A percentile compares a stretch with the other conserved stretches of the same genome.
These are phyloP conservation scores for Merluccius polli DNA, from an alignment of 2,797 vertebrate species.

Conservation along the genomic window DNA sequence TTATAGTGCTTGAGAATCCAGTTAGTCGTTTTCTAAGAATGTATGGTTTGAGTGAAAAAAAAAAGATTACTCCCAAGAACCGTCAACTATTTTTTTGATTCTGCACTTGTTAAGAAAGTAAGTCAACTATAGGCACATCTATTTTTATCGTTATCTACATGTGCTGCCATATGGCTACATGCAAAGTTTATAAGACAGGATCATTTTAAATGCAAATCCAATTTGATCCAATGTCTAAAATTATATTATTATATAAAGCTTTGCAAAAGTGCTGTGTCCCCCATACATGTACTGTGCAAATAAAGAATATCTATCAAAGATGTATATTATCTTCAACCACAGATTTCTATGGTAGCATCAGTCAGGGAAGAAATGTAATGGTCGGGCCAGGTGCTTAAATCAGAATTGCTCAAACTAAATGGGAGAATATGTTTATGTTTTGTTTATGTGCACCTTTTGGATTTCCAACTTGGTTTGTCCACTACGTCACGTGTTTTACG, in stretches of 20 bases:
- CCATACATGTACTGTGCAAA: slow-evolving; percentile 48
- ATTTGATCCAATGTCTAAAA: slow-evolving; percentile 42
- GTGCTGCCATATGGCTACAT: slow-evolving; percentile 35
- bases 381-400: slow-evolving; percentile 38
- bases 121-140: slow-evolving; percentile 51
- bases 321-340: slow-evolving; percentile 41
- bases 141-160: slow-evolving; percentile 59
- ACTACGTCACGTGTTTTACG: slow-evolving; percentile 37
- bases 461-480: slow-evolving; percentile 19
- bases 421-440: slow-evolving; percentile 6
- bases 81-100: slow-evolving; percentile 71
- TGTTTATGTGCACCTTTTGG: slow-evolving; percentile 24
- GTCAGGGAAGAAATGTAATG: slow-evolving; percentile 63
- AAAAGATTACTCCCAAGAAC: slow-evolving; percentile 47
- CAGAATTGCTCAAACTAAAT: slow-evolving; percentile 27
- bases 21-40: slow-evolving; percentile 49
- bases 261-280: slow-evolving; percentile 57
- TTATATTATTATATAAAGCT: slow-evolving; percentile 46
- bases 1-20: slow-evolving; percentile 84
- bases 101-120: slow-evolving; percentile 32
- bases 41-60: slow-evolving; percentile 40
- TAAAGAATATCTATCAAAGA: slow-evolving; percentile 54
- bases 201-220: slow-evolving; percentile 37
- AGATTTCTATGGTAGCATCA: slow-evolving; percentile 57
- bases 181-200: slow-evolving; percentile 33